Evolutionary conservation across 2,113 vertebrate species (phyloP).

Genomic region (Sorex fumeus): DNA sequence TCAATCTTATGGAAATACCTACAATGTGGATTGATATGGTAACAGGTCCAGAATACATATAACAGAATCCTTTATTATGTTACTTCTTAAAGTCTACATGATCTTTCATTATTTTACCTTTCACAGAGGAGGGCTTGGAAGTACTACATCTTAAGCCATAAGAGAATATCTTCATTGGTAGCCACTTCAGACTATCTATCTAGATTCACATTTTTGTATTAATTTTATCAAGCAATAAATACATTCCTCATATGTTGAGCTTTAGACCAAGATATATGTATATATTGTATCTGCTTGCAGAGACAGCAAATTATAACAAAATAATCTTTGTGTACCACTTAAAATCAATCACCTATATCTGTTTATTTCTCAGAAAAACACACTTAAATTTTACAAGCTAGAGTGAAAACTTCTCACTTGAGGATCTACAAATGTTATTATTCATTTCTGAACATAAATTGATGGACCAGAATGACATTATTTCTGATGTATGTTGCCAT

Average conservation of each 20-base stretch:
- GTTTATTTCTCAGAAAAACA: not conserved
- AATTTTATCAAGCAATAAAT: not conserved
- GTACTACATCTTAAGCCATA: not conserved
- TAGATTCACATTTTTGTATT: not conserved
- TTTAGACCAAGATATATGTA: not conserved
- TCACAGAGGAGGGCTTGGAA: not conserved
- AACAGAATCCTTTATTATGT: too few relatives aligned
- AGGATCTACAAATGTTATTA: not conserved
- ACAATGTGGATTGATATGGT: not conserved
- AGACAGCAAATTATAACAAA: not conserved
- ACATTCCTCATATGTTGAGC: not conserved
- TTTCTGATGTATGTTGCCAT: not conserved
- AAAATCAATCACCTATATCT: not conserved
- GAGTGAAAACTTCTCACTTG: not conserved
- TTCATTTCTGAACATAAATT: slow-evolving; percentile 4
- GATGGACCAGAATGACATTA: not conserved
- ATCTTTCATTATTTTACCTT: not conserved
- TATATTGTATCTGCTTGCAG: not conserved
- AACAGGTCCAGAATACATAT: not conserved
- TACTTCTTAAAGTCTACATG: not conserved
- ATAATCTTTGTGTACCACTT: not conserved
- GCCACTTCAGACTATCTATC: not conserved
- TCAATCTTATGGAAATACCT: not conserved
- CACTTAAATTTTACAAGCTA: slow-evolving; percentile 19
- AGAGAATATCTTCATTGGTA: not conserved